Conservation (phyloP, 2,113 vertebrate species). For the Myotis brandtii region DNA sequence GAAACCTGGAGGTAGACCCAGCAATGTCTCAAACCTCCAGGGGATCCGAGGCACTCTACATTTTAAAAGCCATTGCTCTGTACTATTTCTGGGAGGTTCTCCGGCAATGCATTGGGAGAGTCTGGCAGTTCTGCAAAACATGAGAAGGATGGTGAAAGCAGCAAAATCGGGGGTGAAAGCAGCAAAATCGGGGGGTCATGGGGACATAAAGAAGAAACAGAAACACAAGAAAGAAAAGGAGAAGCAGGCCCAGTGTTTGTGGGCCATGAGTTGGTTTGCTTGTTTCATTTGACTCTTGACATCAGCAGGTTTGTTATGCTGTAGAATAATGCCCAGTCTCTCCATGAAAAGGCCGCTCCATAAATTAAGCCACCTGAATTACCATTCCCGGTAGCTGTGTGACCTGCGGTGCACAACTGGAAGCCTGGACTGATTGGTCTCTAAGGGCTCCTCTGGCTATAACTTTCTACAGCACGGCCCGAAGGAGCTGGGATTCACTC, state of each 20-base stretch:
- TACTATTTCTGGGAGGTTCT: neutral
- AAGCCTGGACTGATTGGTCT: neutral
- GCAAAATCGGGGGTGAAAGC: neutral
- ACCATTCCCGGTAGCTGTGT: neutral
- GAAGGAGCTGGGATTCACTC: neutral
- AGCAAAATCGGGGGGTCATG: neutral
- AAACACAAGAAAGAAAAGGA: neutral
- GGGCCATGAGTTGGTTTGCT: neutral
- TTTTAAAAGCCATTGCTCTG: neutral
- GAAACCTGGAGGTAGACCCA: neutral
- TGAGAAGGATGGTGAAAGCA: neutral
- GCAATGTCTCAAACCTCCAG: neutral
- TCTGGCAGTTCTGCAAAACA: neutral
- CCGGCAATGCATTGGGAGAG: neutral
- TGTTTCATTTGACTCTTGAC: neutral
- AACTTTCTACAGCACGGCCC: neutral
- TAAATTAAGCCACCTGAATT: neutral
- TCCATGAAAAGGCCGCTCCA: neutral
- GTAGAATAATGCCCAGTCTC: neutral
- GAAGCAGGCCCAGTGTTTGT: neutral
- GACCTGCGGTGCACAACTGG: neutral
- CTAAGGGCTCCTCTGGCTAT: neutral
- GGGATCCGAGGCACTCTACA: neutral
- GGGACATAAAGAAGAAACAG: neutral
- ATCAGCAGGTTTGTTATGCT: neutral